Percentiles rank a stretch among this genome's conserved stretches.
phyloP scores from a whole-genome alignment of 2,888 invertebrate genomes.

The Drosophila monieri region DNA sequence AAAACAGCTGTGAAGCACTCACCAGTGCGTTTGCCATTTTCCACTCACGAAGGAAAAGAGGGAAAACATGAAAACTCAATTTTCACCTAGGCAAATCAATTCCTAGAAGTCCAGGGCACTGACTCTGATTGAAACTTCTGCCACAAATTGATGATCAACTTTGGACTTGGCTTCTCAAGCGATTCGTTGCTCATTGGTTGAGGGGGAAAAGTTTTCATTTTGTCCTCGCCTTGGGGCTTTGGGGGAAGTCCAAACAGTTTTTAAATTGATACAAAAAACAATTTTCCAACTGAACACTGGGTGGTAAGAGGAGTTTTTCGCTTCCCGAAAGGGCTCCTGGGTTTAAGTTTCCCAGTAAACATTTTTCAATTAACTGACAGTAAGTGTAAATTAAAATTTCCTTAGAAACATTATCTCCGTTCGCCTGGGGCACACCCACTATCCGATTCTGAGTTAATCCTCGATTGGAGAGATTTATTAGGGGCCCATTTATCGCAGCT shows the following conservation, averaged over 20 bases:
- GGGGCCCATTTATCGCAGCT: slow-evolving; percentile 56
- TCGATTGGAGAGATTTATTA: slow-evolving; percentile 56
- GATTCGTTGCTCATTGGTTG: slow-evolving; percentile 5
- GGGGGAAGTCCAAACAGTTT: neutral
- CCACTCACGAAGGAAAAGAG: neutral
- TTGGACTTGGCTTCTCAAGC: neutral
- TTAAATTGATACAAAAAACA: neutral
- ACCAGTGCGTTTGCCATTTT: neutral
- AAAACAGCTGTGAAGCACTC: slow-evolving; percentile 1
- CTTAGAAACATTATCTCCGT: slow-evolving; percentile 6
- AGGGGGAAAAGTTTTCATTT: slow-evolving; percentile 18
- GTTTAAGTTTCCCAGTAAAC: slow-evolving; percentile 29
- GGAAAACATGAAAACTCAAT: slow-evolving; percentile 38
- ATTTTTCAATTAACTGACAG: slow-evolving; percentile 33
- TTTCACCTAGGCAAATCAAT: slow-evolving; percentile 31
- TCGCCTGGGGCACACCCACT: neutral
- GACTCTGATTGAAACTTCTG: slow-evolving; percentile 33
- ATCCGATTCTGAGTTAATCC: slow-evolving; percentile 17
- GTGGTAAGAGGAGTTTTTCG: slow-evolving; percentile 14
- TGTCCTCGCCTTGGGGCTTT: neutral
- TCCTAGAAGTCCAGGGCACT: slow-evolving; percentile 1
- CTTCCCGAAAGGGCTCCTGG: slow-evolving; percentile 3
- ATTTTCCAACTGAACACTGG: neutral
- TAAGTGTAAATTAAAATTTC: slow-evolving; percentile 32
- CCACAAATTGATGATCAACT: slow-evolving; percentile 35